Base-by-base conservation (phyloP, 2,888 invertebrate genomes). In the Acanthococcus lagerstroemiae region DNA sequence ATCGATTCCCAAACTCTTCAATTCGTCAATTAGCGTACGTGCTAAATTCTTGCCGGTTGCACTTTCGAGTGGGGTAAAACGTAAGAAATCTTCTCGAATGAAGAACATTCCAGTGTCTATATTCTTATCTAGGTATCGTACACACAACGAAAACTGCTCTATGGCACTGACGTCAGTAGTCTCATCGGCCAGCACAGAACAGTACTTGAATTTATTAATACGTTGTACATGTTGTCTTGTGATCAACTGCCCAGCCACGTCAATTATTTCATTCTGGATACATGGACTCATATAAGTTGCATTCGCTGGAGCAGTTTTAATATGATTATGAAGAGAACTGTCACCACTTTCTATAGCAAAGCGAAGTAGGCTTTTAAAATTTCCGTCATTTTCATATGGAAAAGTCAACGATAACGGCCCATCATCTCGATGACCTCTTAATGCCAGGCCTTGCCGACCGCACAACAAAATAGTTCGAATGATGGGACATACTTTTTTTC, bases 81-180 rank as follows among this genome's bases (percentile, higher is more conserved):
- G 17, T 24, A 55, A 65, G 55, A 65, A 56, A 22, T 55, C n/a
- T 65, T 65, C 55, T 25, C 12, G 15, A 26, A 61, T 50, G 26
- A 19, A 30, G 3, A 50, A 61, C 22, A 19, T 61, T 22, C n/a
- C 19, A n/a, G n/a, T n/a, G 9, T 50, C 50, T 12, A 37, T 37
- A 12, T 12, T 9, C 12, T 50, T 17, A n/a, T n/a, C n/a, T 4
- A 50, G 21, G 22, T 50, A 50, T 7, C 50, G 50, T 17, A 50
- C 17, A 17, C 50, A 50, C 6, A 50, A 3, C 22, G 50, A 12
- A 50, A 50, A 12, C 12, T 50, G 50, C 12, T 19, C 50, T 17
- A 50, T 19, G n/a, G n/a, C 22, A 15, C 4, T 5, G 9, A 50
- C 19, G n/a, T 50, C 50, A 19, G 50, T 50, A 3, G 50, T 50